These are phyloP conservation scores for Ivindomyrus marchei DNA, from an alignment of 2,113 vertebrate genomes.

Conservation along the genomic window DNA sequence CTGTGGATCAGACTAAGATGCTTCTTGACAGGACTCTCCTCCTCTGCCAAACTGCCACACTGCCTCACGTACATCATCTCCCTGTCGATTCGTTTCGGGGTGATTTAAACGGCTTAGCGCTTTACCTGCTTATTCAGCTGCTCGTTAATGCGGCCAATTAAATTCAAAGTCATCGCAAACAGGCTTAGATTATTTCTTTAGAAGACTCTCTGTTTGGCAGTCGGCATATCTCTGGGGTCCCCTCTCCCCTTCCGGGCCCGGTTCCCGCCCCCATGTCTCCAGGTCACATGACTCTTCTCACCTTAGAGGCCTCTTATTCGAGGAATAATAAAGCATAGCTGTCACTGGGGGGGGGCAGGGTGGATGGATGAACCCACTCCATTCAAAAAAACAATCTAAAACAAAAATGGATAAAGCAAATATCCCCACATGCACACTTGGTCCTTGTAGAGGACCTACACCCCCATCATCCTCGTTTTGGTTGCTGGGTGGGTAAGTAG, in stretches of 20 bases:
- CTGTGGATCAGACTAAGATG: neutral
- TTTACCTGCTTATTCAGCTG: conserved; percentile 1
- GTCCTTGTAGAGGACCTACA: conserved; percentile 1
- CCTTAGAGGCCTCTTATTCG: neutral
- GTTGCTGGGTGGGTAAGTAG: conserved; percentile 5
- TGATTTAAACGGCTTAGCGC: neutral
- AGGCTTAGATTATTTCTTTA: neutral
- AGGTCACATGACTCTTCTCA: neutral
- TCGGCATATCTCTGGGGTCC: neutral
- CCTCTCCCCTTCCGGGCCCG: neutral
- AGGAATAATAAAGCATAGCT: neutral
- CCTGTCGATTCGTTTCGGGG: conserved; percentile 31
- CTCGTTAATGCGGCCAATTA: neutral
- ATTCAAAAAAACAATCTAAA: neutral
- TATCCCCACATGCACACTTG: neutral
- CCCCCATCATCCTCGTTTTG: conserved; percentile 18
- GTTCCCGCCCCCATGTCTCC: neutral
- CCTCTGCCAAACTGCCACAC: neutral
- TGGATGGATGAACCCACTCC: neutral
- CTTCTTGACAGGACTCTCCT: neutral
- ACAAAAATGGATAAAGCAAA: neutral
- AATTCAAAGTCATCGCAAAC: neutral
- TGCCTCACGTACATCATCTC: neutral
- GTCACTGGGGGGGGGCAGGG: neutral
- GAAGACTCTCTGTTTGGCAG: neutral